Conservation (phyloP, 2,888 invertebrate species). For the Clepsis dumicolana region DNA sequence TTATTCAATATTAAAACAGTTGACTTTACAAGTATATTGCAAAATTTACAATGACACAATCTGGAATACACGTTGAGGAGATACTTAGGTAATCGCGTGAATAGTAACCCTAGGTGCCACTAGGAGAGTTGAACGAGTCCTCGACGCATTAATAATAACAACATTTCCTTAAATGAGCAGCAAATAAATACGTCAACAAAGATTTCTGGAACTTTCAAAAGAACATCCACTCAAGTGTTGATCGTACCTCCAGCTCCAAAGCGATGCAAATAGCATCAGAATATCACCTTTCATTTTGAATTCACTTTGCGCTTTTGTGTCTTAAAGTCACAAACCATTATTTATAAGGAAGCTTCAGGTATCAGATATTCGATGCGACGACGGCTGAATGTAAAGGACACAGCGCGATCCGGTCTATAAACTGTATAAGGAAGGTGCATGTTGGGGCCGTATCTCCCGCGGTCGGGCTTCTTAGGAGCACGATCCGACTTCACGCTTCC, state of each 20-base stretch:
- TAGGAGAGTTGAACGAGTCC: too few relatives aligned
- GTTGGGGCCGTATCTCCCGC: conserved; percentile 9
- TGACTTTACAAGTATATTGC: too few relatives aligned
- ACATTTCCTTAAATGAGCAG: too few relatives aligned
- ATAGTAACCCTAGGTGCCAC: too few relatives aligned
- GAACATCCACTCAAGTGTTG: neutral
- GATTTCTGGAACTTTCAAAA: neutral
- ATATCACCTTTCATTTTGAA: conserved; percentile 2
- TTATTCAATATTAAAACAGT: too few relatives aligned
- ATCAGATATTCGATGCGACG: conserved; percentile 10
- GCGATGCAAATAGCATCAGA: conserved; percentile 2
- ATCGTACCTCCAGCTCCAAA: neutral
- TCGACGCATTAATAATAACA: too few relatives aligned
- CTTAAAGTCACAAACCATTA: conserved; percentile 16
- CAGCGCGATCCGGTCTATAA: conserved; percentile 24
- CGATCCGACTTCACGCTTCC: neutral
- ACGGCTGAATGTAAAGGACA: conserved; percentile 15
- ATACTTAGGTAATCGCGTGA: too few relatives aligned
- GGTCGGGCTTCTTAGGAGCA: neutral
- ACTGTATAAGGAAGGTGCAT: conserved; percentile 17
- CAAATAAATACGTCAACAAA: neutral
- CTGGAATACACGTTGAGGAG: too few relatives aligned
- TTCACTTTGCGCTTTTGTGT: conserved; percentile 8
- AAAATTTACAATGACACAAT: too few relatives aligned
- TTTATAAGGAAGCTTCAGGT: conserved; percentile 11